Evolutionary conservation across 2,888 invertebrate species (phyloP).

Genomic region (Pterostichus madidus): DNA sequence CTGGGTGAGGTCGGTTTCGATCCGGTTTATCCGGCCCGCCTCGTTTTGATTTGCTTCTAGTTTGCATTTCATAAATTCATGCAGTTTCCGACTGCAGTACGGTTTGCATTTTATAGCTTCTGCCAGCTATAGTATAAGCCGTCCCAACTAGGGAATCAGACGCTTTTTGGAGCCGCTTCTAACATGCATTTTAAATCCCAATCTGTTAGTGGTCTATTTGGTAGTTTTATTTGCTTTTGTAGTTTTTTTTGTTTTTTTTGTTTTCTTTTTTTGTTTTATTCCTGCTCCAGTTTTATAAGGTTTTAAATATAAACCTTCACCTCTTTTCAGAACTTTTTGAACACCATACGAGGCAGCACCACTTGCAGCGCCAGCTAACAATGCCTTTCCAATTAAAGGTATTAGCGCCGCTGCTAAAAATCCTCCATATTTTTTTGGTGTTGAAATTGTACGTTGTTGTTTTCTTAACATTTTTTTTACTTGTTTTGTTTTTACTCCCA

Average conservation of each 20-base stretch:
- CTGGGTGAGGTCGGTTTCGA: too few species aligned
- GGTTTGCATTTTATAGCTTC: too few species aligned
- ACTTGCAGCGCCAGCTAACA: constrained; percentile 71
- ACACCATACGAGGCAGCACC: constrained; percentile 71
- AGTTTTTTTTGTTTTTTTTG: not conserved
- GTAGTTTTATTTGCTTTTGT: not conserved
- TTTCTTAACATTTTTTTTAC: not conserved
- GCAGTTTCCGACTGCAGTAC: too few species aligned
- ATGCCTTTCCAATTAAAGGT: constrained; percentile 71
- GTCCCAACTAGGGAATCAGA: too few species aligned
- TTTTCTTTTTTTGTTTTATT: not conserved
- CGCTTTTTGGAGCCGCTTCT: too few species aligned
- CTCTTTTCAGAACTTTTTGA: constrained; percentile 7
- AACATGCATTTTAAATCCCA: too few species aligned
- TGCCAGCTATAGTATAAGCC: too few species aligned
- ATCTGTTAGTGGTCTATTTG: too few species aligned
- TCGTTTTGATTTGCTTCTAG: too few species aligned
- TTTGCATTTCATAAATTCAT: too few species aligned
- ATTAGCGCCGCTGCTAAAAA: constrained; percentile 69
- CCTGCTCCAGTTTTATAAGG: constrained; percentile 36
- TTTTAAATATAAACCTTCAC: constrained; percentile 33
- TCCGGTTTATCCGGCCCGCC: too few species aligned
- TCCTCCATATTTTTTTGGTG: constrained; percentile 69
- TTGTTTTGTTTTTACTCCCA: constrained; percentile 42
- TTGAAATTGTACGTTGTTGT: constrained; percentile 45